These are phyloP conservation scores for Venustaconcha ellipsiformis DNA, from an alignment of 1,140 invertebrate genomes.

Conservation along the genomic window DNA sequence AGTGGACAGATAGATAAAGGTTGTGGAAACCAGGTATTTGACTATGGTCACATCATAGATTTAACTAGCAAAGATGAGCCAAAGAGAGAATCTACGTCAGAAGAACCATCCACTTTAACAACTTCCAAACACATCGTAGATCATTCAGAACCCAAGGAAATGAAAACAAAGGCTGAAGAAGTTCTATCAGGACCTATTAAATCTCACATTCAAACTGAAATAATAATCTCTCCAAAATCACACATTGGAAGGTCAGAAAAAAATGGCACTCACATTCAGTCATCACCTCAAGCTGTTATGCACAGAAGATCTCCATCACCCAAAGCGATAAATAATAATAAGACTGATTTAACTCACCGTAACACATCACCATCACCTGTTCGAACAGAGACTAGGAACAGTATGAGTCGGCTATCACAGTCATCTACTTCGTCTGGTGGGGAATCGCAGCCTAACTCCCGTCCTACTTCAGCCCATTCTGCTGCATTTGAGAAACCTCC, in stretches of 20 bases:
- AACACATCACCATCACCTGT: slow-evolving; percentile 23
- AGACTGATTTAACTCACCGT: not conserved
- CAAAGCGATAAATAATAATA: slow-evolving; percentile 1
- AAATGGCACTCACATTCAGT: not conserved
- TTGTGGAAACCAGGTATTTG: slow-evolving; percentile 69
- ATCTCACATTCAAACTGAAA: too few relatives aligned
- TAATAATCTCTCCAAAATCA: too few relatives aligned
- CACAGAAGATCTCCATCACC: slow-evolving; percentile 28
- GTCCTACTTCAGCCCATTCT: slow-evolving; percentile 13
- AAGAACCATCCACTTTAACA: too few relatives aligned
- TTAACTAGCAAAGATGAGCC: too few relatives aligned
- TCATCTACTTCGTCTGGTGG: slow-evolving; percentile 47
- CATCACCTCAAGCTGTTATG: slow-evolving; percentile 23
- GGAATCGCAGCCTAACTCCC: slow-evolving; percentile 12
- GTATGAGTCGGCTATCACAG: slow-evolving; percentile 43
- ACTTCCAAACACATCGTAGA: too few relatives aligned
- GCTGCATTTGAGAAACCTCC: slow-evolving; percentile 2
- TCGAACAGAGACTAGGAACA: slow-evolving; percentile 33
- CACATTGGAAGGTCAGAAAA: too few relatives aligned
- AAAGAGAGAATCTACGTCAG: too few relatives aligned
- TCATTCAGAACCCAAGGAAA: too few relatives aligned
- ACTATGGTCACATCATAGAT: slow-evolving; percentile 61
- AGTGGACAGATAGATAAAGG: slow-evolving; percentile 66
- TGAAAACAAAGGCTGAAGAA: too few relatives aligned
- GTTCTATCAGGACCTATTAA: too few relatives aligned